phyloP scores from a whole-genome alignment of 92 coral and sea anemone genomes.

The Isaurus tuberculatus region DNA sequence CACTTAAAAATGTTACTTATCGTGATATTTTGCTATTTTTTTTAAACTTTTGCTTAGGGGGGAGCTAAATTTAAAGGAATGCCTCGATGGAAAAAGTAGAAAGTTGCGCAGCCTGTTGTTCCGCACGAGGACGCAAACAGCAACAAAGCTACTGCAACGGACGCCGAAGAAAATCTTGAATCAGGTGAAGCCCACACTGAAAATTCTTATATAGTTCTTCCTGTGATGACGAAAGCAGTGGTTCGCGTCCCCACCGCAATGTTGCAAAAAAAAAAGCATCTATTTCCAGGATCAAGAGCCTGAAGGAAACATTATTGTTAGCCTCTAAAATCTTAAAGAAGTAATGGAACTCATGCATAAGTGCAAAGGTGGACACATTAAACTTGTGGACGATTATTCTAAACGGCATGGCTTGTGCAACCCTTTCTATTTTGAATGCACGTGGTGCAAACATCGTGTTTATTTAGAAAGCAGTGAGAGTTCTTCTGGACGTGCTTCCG shows the following conservation, averaged over 20 bases:
- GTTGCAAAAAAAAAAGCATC: not conserved
- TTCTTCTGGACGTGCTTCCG: conserved; percentile 19
- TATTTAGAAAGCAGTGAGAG: conserved; percentile 38
- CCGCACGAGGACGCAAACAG: not conserved
- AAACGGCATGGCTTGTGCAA: conserved; percentile 53
- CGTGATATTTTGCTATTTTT: no score
- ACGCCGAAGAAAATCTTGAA: not conserved
- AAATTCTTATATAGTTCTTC: not conserved
- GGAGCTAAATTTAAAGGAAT: no score
- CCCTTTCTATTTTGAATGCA: conserved; percentile 36
- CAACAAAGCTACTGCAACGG: not conserved
- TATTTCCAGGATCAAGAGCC: not conserved
- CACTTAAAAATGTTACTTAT: no score
- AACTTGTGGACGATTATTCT: conserved; percentile 40
- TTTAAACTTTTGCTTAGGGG: no score
- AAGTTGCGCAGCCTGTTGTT: no score
- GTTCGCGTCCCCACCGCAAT: conserved; percentile 7
- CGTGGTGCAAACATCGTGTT: conserved; percentile 50
- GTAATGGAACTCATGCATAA: conserved; percentile 25
- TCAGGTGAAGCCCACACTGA: not conserved
- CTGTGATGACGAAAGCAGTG: not conserved
- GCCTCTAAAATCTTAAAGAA: conserved; percentile 2
- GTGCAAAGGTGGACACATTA: conserved; percentile 41
- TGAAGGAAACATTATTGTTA: conserved; percentile 8
- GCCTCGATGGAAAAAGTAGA: no score